A percentile compares a stretch with the other conserved stretches of the same genome.
These are phyloP conservation scores for Cottoperca gobio DNA, from an alignment of 2,797 vertebrate species.

Conservation along the genomic window DNA sequence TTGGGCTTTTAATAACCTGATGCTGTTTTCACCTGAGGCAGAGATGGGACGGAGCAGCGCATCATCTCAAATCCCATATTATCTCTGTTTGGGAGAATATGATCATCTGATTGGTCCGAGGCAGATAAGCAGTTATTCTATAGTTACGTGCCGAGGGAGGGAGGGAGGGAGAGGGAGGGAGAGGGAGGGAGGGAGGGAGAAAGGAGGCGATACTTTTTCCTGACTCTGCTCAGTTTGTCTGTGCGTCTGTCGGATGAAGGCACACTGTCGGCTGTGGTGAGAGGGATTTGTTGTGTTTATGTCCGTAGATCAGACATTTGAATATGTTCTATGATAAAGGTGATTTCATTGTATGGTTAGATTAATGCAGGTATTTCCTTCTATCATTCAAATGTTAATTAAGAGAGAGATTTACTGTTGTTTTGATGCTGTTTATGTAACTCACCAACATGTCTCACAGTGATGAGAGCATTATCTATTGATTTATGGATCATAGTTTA, in stretches of 20 bases:
- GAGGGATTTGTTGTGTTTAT: slow-evolving; percentile 44
- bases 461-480: neutral
- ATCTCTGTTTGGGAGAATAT: slow-evolving; percentile 26
- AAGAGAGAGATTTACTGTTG: neutral
- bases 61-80: slow-evolving; percentile 47
- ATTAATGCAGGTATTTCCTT: neutral
- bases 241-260: slow-evolving; percentile 46
- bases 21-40: slow-evolving; percentile 60
- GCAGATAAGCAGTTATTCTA: slow-evolving; percentile 70
- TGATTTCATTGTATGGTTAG: neutral
- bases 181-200: slow-evolving; percentile 40
- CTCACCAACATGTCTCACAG: neutral
- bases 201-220: slow-evolving; percentile 46
- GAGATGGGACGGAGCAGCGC: slow-evolving; percentile 11
- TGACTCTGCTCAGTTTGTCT: slow-evolving; percentile 63
- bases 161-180: slow-evolving; percentile 47
- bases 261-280: slow-evolving; percentile 61
- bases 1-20: slow-evolving; percentile 35
- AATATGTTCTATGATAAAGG: neutral
- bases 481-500: neutral
- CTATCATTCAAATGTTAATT: neutral
- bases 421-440: neutral
- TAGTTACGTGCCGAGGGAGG: slow-evolving; percentile 47
- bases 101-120: slow-evolving; percentile 67
- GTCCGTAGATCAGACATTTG: neutral